Conservation (phyloP, 2,113 vertebrate genomes). For the Turdus rufiventris region DNA sequence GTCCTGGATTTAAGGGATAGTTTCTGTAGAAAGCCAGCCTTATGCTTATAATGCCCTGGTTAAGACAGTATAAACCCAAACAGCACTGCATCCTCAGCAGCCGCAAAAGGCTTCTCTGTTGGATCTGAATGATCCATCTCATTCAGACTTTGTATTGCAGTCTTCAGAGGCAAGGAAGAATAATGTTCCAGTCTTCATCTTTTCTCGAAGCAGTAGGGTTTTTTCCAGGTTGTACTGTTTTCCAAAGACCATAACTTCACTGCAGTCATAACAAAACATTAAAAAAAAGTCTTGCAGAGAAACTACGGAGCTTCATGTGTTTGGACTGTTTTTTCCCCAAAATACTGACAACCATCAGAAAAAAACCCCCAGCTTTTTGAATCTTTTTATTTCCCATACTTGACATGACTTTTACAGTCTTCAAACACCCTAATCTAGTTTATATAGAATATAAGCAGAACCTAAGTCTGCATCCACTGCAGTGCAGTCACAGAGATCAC, state of each 20-base stretch:
- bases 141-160: neutral
- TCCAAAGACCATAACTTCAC: neutral
- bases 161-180: neutral
- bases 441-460: neutral
- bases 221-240: neutral
- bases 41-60: neutral
- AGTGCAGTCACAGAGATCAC: neutral
- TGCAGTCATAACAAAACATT: neutral
- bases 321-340: neutral
- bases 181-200: neutral
- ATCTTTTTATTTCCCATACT: constrained; percentile 15
- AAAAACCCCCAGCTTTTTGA: neutral
- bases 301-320: neutral
- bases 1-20: neutral
- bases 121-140: constrained; percentile 14
- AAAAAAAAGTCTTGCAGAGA: neutral
- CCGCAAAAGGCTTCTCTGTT: neutral
- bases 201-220: neutral
- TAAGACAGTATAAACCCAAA: neutral
- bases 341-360: neutral
- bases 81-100: neutral
- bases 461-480: neutral
- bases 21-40: neutral
- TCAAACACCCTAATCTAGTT: neutral
- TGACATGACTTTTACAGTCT: neutral